Evolutionary conservation across 1,140 invertebrate genomes (phyloP), one percentile per base, ranked within the genome.

Genomic region (Platorchestia sp.): DNA sequence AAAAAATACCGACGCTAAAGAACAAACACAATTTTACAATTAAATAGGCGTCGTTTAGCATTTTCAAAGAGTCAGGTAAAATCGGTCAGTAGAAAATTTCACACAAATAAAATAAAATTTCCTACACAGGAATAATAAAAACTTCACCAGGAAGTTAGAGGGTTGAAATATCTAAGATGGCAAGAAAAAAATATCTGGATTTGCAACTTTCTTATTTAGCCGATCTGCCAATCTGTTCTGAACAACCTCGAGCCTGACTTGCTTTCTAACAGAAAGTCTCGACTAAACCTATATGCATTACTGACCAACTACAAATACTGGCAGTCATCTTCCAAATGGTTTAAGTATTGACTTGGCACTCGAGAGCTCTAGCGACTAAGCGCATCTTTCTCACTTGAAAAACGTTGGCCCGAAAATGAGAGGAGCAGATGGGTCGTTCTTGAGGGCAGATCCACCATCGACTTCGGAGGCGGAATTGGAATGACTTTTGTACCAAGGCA

Each of bases 341-440:
- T 51, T 6, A 51, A 19, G 6, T 19, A 51, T 51, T 51, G 47
- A 6, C 47, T 10, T 51, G 7, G 47, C 47, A 6, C 47, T 51
- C n/a, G n/a, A n/a, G 19, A 7, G 47, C 19, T 19, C 47, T 19
- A 6, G 27, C 59, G 59, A 75, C 10, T 19, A 75, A 75, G 36
- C 59, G 27, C 59, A 22, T 75, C 27, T 27, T 75, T 22, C 96
- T 96, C n/a, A 96, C 96, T 96, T 45, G 95, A 95, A 95, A 45
- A 95, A 96, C 53, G 95, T 86, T 36, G 96, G 96, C 3, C 96
- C 95, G 14, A 96, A 87, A 86, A 95, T 87, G 43, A 90, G 87
- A 45, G 95, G 14, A 42, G 47, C 86, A 14, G 95, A 95, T 40
- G 95, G 95, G 59, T 87, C n/a, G 41, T 59, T 45, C 53, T 41